These are phyloP conservation scores for Umimayanthus chanpuru DNA, from an alignment of 92 coral and sea anemone genomes.

Conservation along the genomic window DNA sequence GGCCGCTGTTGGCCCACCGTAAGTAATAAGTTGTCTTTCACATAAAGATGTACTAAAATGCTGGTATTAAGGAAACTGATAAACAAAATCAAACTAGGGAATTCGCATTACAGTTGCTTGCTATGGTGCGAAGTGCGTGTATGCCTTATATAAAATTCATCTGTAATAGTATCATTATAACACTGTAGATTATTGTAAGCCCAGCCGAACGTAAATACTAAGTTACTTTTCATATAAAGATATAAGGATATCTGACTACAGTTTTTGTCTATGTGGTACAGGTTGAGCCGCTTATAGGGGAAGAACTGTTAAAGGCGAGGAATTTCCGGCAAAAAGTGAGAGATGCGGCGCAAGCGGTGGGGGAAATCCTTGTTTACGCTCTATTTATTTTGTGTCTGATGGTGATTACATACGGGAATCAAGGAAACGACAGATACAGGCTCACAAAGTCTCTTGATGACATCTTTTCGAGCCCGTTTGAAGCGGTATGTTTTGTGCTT, in stretches of 20 bases:
- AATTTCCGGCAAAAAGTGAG: slow-evolving; percentile 65
- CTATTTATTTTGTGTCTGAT: slow-evolving; percentile 76
- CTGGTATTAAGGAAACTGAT: too few relatives aligned
- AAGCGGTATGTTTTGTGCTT: slow-evolving; percentile 60
- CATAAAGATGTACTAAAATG: too few relatives aligned
- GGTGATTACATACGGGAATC: slow-evolving; percentile 79
- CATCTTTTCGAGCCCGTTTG: slow-evolving; percentile 66
- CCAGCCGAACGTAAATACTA: too few relatives aligned
- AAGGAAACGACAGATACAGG: slow-evolving; percentile 76
- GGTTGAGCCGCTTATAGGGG: slow-evolving; percentile 73
- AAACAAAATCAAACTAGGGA: too few relatives aligned
- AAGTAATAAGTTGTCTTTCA: too few relatives aligned
- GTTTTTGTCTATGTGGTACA: neutral
- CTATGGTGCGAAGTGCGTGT: too few relatives aligned
- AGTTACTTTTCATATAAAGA: neutral
- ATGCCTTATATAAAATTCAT: neutral
- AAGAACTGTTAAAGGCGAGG: slow-evolving; percentile 69
- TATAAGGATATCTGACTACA: neutral
- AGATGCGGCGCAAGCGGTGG: slow-evolving; percentile 67
- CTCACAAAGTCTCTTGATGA: slow-evolving; percentile 72
- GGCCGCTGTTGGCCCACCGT: too few relatives aligned
- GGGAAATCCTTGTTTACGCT: slow-evolving; percentile 70
- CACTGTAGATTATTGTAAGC: too few relatives aligned
- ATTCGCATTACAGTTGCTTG: too few relatives aligned
- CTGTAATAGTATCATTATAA: too few relatives aligned